Evolutionary conservation across 2,888 invertebrate genomes (phyloP), one percentile per base, ranked within the genome.

Genomic region (Apamea sordens): DNA sequence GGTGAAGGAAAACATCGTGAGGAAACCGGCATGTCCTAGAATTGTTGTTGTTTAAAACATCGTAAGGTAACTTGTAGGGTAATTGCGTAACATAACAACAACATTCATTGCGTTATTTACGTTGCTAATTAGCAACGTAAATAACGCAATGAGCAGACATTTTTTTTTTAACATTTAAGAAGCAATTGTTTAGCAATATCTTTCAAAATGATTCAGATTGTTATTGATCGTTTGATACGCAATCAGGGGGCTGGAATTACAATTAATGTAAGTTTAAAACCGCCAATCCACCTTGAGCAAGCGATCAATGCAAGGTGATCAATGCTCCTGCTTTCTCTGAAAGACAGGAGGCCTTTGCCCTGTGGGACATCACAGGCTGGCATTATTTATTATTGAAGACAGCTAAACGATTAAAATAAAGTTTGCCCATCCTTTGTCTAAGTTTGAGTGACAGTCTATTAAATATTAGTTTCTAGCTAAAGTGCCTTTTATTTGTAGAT

Each of bases 391-490:
- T 47, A 41, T 36, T 47, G 18, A 68, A 28, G 44, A 32, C 18
- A n/a, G 7, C 1, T 75, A 8, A 73, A 28, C 13, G 13, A n/a
- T 47, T 36, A 21, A 10, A 36, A 32, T 13, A 79, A 21, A 72
- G 10, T 44, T 68, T 28, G 7, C 3, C 6, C 18, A 44, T 69
- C 21, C 5, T 47, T 53, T 53, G 32, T 53, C n/a, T 28, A n/a
- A 44, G 1, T 77, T 77, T 53, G 18, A 79, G 44, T 80, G 68
- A 50, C 24, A 18, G 41, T 50, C 24, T 67, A 47, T 28, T 65
- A 47, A 65, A 8, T 41, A 28, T 50, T 11, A 18, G 18, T 59
- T 65, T 21, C 24, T 36, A n/a, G 21, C 32, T 77, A 11, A 44
- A 64, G 32, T 32, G 41, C 21, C 10, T 53, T 53, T 44, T 64